Conservation (phyloP, 2,888 invertebrate species). For the Tinea semifulvella region DNA sequence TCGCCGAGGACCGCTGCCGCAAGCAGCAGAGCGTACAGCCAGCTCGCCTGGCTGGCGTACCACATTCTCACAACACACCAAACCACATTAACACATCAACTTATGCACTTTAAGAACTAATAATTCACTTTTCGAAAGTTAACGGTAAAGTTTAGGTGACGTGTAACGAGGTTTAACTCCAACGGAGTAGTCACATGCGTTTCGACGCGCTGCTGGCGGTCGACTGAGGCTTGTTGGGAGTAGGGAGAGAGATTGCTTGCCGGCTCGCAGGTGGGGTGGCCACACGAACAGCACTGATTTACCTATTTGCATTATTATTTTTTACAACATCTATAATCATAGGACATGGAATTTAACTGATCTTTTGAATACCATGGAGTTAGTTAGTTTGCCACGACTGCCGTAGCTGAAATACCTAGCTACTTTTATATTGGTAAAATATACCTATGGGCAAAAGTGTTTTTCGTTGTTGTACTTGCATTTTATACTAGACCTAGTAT, state of each 20-base stretch:
- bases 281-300: constrained; percentile 15
- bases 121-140: constrained; percentile 6
- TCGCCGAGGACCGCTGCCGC: constrained; percentile 25
- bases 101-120: constrained; percentile 22
- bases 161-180: not conserved
- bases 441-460: too few relatives aligned
- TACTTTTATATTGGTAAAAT: too few relatives aligned
- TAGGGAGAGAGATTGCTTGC: constrained; percentile 34
- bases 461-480: too few relatives aligned
- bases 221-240: not conserved
- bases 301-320: not conserved
- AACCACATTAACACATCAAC: constrained; percentile 46
- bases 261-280: constrained; percentile 34
- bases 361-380: too few relatives aligned
- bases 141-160: constrained; percentile 11
- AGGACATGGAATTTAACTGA: too few relatives aligned
- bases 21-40: constrained; percentile 34
- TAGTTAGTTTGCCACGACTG: too few relatives aligned
- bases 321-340: too few relatives aligned
- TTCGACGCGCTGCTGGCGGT: constrained; percentile 4
- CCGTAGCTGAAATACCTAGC: too few relatives aligned
- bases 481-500: too few relatives aligned
- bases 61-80: constrained; percentile 50
- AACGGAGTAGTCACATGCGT: not conserved
- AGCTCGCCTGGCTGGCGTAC: constrained; percentile 59